Evolutionary conservation across 2,888 invertebrate genomes (phyloP), one percentile per base, ranked within the genome.

Genomic region (Platycheirus albimanus): DNA sequence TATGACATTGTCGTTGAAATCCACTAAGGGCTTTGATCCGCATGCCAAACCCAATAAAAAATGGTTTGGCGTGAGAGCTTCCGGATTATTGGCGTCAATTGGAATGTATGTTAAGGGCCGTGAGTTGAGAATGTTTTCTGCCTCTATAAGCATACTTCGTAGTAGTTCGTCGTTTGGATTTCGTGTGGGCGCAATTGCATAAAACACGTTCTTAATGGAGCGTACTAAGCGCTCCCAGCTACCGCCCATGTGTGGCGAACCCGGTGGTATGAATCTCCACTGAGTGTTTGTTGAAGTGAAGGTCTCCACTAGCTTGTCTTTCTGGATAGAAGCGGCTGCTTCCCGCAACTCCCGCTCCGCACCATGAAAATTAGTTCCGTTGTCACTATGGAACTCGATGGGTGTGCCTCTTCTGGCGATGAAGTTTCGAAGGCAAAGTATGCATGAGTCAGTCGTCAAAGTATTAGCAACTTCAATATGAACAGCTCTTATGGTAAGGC

Each of bases 351-450:
- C 77, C 2, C 70, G 38, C 3, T 85, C 84, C 1, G 85, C 80
- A 0, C 83, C 76, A 0, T 64, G 58, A 64, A 86, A 85, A 33
- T 85, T 85, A 0, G 85, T 85, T 11, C 85, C 86, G 30, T 86
- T 85, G 49, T 85, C 86, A 1, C 67, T 80, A 7, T 54, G 75
- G 2, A 74, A 43, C 19, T 83, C 58, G 11, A 64, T 20, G 0
- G 81, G 76, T 4, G 74, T 67, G 17, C 85, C 84, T 30, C 85
- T 51, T 7, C 79, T 70, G 10, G 76, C 54, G 1, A 81, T 84
- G 33, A 85, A 85, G 7, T 84, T 83, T 17, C 71, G 20, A 5
- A 85, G 56, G 6, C 77, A 75, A 10, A 85, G 45, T 36, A 86
- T 77, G n/a, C 83, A 81, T 7, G 76, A 78, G 13, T 74, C 70